These are phyloP conservation scores for Phalacrocorax brasilianus DNA, from an alignment of 2,113 vertebrate species.

Conservation along the genomic window DNA sequence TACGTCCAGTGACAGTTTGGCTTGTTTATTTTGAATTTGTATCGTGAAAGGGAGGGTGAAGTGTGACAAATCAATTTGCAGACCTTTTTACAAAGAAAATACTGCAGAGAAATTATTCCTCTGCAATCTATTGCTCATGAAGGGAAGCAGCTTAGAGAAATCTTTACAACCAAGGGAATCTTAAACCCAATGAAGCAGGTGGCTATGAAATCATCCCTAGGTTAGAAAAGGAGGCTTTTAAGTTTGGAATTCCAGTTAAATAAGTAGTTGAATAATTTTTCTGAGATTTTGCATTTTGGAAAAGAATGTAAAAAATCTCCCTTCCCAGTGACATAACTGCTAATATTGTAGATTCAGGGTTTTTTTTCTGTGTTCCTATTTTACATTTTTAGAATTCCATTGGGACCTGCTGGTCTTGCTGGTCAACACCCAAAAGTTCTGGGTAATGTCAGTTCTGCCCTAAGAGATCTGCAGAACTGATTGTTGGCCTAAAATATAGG, in stretches of 20 bases:
- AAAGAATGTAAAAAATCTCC: not conserved
- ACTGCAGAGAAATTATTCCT: not conserved
- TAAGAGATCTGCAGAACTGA: not conserved
- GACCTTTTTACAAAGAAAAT: not conserved
- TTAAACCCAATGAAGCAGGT: conserved; percentile 12
- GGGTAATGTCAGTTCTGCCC: not conserved
- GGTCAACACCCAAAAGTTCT: not conserved
- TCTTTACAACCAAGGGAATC: not conserved
- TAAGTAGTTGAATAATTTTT: not conserved
- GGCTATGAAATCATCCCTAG: not conserved
- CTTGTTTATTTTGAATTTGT: not conserved
- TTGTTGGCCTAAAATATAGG: not conserved
- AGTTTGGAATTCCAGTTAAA: not conserved
- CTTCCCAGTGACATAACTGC: not conserved
- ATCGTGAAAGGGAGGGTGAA: not conserved
- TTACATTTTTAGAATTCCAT: not conserved
- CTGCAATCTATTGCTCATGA: not conserved
- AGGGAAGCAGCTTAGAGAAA: conserved; percentile 2
- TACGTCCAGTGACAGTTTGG: not conserved
- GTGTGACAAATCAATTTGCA: not conserved
- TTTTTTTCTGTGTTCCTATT: not conserved
- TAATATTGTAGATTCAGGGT: not conserved
- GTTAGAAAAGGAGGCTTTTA: not conserved
- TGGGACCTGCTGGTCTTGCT: not conserved
- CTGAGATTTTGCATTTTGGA: not conserved